These are phyloP conservation scores for Condylostylus longicornis DNA, from an alignment of 1,140 invertebrate species.

Conservation along the genomic window DNA sequence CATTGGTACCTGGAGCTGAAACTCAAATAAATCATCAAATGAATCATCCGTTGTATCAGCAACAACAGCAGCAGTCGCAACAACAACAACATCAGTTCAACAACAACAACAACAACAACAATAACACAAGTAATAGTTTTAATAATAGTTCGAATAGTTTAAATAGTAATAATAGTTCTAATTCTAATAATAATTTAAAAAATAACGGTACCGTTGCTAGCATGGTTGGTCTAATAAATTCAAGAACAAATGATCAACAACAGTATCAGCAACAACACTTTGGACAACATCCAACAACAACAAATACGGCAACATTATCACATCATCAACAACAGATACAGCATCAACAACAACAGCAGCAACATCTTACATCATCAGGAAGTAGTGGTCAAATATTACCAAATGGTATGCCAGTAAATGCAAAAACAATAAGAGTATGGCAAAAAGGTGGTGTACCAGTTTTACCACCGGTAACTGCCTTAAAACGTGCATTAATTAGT, in stretches of 20 bases:
- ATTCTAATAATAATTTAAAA: background rate
- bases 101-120: conserved; percentile 1
- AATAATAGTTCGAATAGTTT: background rate
- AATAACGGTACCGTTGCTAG: conserved; percentile 1
- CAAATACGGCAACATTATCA: conserved; percentile 23
- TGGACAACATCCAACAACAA: conserved; percentile 7
- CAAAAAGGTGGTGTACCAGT: conserved; percentile 67
- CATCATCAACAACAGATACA: conserved; percentile 7
- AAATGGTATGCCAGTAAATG: conserved; percentile 36
- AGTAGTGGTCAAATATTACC: conserved; percentile 24
- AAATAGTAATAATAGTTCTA: background rate
- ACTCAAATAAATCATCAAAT: conserved; percentile 29
- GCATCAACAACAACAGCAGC: conserved; percentile 15
- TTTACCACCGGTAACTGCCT: conserved; percentile 58
- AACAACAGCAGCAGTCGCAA: conserved; percentile 13
- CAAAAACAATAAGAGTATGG: conserved; percentile 69
- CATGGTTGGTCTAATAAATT: no score
- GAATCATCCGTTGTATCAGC: conserved; percentile 14
- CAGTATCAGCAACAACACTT: conserved; percentile 19
- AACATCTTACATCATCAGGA: conserved; percentile 18
- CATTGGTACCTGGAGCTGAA: conserved; percentile 39
- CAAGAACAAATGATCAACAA: no score
- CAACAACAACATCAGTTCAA: background rate
- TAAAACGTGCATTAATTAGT: conserved; percentile 60
- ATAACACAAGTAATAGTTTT: conserved; percentile 1